These are phyloP conservation scores for cat (Felis catus) DNA, from an alignment of 2,113 vertebrate species.

Conservation along the genomic window DNA sequence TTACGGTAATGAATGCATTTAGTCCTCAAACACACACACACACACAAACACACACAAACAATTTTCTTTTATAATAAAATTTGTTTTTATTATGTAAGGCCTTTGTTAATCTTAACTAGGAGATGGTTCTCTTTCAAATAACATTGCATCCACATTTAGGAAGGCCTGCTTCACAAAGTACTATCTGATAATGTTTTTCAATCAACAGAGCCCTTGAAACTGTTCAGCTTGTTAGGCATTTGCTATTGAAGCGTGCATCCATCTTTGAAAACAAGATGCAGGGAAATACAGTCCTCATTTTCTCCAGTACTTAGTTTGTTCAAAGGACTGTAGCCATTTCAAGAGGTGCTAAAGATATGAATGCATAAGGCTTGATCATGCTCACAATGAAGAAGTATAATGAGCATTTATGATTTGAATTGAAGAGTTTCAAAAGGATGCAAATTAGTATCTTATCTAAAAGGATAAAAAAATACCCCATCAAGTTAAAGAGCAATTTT, in stretches of 20 bases:
- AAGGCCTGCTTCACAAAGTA: not conserved
- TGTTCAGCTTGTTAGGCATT: slow-evolving; percentile 12
- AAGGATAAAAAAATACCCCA: slow-evolving; percentile 50
- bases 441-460: slow-evolving; percentile 64
- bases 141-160: not conserved
- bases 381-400: slow-evolving; percentile 61
- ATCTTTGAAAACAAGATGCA: slow-evolving; percentile 55
- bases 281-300: slow-evolving; percentile 35
- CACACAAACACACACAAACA: not conserved
- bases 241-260: not conserved
- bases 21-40: not conserved
- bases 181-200: not conserved
- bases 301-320: slow-evolving; percentile 54
- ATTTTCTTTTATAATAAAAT: not conserved
- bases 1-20: not conserved
- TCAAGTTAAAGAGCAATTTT: slow-evolving; percentile 67
- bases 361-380: slow-evolving; percentile 26
- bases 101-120: not conserved
- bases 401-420: slow-evolving; percentile 62
- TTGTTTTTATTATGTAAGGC: slow-evolving; percentile 1
- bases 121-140: not conserved
- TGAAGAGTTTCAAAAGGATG: slow-evolving; percentile 62
- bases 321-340: slow-evolving; percentile 59
- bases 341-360: slow-evolving; percentile 52
- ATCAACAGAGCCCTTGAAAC: slow-evolving; percentile 28